Evolutionary conservation across 2,888 invertebrate species (phyloP), one percentile per base, ranked within the genome.

Genomic region (Ophonus ardosiacus): DNA sequence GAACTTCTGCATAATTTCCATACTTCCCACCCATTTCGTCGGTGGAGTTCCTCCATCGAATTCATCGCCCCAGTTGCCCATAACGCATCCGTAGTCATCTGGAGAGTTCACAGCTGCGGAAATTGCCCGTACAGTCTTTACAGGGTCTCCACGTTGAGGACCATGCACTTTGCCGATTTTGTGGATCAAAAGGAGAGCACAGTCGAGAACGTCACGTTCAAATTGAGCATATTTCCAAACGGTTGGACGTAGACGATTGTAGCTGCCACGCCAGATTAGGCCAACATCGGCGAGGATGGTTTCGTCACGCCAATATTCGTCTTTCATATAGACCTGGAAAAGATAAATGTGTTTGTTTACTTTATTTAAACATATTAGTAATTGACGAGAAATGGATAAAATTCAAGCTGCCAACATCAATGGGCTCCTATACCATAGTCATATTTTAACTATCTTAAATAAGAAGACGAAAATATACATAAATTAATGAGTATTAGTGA

Each of bases 161-260:
- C 94, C 93, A 88, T 93, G 93, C 43, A 92, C 92, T 92, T 93
- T 86, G 86, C 88, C 90, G 86, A 89, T 93, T 81, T 94, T 94
- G 85, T 93, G 94, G 89, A 97, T 93, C 87, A 97, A 91, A 89
- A 95, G 94, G 15, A 97, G 91, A 0, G 96, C 93, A 89, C 96
- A 97, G 84, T 97, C 97, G 65, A 98, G 92, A 84, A 97, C 93
- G 88, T 97, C 94, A 57, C 94, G 94, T 87, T 97, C 97, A 89
- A 96, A 98, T 90, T 98, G 98, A 0, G 97, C 96, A 88, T 96
- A 97, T 89, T 97, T 96, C 98, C 98, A 98, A 5, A 97, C 95
- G 1, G 96, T 94, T 0, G 98, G 97, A 86, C 96, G 94, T 88
- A 97, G 93, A 38, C 96, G 93, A 88, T 96, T 97, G 90, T 96